A percentile compares a stretch with the other conserved stretches of the same genome.
phyloP scores from a whole-genome alignment of 2,797 vertebrate genomes.

The Hafferia zeledoni region DNA sequence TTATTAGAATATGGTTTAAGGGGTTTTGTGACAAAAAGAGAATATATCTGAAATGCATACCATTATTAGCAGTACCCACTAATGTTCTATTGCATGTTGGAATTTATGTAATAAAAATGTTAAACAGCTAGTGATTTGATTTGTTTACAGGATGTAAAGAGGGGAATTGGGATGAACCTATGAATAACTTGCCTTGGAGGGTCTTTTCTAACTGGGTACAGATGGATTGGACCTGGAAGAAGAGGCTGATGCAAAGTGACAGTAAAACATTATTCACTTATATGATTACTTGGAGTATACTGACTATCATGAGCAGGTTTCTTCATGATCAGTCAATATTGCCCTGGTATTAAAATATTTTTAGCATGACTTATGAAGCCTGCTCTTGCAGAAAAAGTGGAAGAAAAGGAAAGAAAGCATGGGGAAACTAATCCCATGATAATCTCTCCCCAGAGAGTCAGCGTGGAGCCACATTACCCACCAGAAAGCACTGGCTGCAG shows the following conservation, averaged over 20 bases:
- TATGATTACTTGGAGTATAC: slow-evolving; percentile 21
- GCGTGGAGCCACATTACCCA: neutral
- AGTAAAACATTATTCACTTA: slow-evolving; percentile 46
- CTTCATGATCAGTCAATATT: slow-evolving; percentile 34
- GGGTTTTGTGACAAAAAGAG: slow-evolving; percentile 74
- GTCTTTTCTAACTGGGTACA: slow-evolving; percentile 52
- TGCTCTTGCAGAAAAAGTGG: neutral
- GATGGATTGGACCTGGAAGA: slow-evolving; percentile 43
- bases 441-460: neutral
- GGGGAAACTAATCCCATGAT: accelerated
- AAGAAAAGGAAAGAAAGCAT: neutral
- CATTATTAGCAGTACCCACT: slow-evolving; percentile 70
- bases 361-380: neutral
- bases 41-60: slow-evolving; percentile 75
- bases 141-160: slow-evolving; percentile 62
- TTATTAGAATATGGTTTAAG: slow-evolving; percentile 79
- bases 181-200: slow-evolving; percentile 60
- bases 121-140: slow-evolving; percentile 52
- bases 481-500: neutral
- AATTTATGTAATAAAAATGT: slow-evolving; percentile 59
- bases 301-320: neutral
- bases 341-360: slow-evolving; percentile 30
- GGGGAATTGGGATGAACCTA: slow-evolving; percentile 49
- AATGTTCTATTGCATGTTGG: slow-evolving; percentile 49
- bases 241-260: slow-evolving; percentile 42